Percentiles rank a stretch among this genome's conserved stretches.
phyloP scores from a whole-genome alignment of 2,113 vertebrate species.

The Steatornis caripensis region DNA sequence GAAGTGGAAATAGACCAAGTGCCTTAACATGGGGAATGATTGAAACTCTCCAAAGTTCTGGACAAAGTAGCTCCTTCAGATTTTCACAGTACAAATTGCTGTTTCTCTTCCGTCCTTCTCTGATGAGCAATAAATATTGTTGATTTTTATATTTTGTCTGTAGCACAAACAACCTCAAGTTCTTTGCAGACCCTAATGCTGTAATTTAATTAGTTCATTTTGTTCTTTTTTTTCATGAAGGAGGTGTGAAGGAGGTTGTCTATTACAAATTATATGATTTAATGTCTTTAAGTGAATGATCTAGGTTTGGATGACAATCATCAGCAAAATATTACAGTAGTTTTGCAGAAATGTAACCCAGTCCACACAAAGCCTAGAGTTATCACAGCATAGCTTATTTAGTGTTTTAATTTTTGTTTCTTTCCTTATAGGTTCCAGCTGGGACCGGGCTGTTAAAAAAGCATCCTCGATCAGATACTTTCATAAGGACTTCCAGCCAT shows the following conservation, averaged over 20 bases:
- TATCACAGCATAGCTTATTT: background rate
- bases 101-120: background rate
- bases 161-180: background rate
- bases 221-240: background rate
- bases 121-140: background rate
- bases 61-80: background rate
- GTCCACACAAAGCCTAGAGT: background rate
- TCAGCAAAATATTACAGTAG: background rate
- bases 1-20: background rate
- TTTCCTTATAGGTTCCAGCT: slow-evolving; percentile 79
- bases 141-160: background rate
- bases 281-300: background rate
- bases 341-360: background rate
- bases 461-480: slow-evolving; percentile 65
- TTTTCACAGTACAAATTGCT: background rate
- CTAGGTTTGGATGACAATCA: background rate
- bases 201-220: background rate
- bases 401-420: background rate
- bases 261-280: background rate
- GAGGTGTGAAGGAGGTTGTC: background rate
- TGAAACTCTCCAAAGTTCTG: background rate
- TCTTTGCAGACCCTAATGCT: background rate
- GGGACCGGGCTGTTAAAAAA: slow-evolving; percentile 73
- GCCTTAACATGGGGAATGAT: rapidly evolving
- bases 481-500: slow-evolving; percentile 87